Conservation (phyloP, 2,113 vertebrate genomes). For the Podarcis raffonei region DNA sequence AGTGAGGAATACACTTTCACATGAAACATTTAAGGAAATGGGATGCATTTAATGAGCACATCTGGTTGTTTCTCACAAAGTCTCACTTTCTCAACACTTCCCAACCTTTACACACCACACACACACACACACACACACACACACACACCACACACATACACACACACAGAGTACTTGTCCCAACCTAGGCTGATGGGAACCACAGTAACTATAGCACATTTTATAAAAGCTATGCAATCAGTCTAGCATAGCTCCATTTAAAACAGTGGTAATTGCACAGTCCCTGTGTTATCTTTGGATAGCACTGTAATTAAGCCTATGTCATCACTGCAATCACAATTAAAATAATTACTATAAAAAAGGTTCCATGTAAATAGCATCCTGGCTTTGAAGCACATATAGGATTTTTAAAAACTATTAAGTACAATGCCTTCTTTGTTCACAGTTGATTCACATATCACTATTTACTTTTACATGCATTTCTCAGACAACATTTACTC, state of each 20-base stretch:
- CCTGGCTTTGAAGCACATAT: constrained; percentile 63
- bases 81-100: neutral
- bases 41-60: neutral
- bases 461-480: constrained; percentile 26
- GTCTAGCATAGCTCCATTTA: constrained; percentile 50
- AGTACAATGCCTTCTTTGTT: constrained; percentile 51
- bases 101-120: neutral
- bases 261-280: constrained; percentile 71
- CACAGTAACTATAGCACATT: constrained; percentile 42
- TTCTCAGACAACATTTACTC: neutral
- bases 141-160: neutral
- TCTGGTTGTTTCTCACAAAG: neutral
- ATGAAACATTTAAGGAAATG: neutral
- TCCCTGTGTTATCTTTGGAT: constrained; percentile 66
- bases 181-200: neutral
- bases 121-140: neutral
- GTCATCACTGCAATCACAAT: constrained; percentile 64
- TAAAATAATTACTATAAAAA: constrained; percentile 66
- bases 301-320: constrained; percentile 71
- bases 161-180: neutral
- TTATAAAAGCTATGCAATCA: constrained; percentile 53
- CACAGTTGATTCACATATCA: neutral
- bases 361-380: constrained; percentile 63
- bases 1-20: neutral
- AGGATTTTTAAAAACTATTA: constrained; percentile 1